Percentiles rank a stretch among this genome's conserved stretches.
Conservation (phyloP, 1,140 invertebrate genomes). For the Planococcus citri region DNA sequence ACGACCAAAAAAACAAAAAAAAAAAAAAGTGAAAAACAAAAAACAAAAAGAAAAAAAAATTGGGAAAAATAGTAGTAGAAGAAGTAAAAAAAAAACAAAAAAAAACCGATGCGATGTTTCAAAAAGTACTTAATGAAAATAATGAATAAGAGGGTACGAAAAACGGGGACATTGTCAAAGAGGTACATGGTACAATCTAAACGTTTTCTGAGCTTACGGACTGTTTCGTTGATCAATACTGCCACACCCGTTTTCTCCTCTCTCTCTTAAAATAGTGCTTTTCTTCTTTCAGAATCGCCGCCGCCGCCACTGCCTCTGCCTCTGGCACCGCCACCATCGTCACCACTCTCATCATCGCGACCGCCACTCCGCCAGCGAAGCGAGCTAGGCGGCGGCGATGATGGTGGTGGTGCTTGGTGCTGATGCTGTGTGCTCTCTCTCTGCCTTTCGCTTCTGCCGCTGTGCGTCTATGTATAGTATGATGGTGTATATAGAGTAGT, state of each 20-base stretch:
- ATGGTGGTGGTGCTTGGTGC: too few relatives aligned
- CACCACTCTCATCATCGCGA: too few relatives aligned
- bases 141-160: background rate
- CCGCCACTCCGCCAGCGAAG: too few relatives aligned
- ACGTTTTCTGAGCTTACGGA: conserved; percentile 16
- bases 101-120: background rate
- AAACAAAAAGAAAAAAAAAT: too few relatives aligned
- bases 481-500: too few relatives aligned
- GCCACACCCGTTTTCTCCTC: conserved; percentile 19
- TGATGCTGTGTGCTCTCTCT: too few relatives aligned
- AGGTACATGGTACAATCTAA: conserved; percentile 10
- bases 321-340: background rate
- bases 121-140: background rate
- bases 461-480: too few relatives aligned
- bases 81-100: background rate
- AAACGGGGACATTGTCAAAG: conserved; percentile 1
- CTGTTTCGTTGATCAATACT: conserved; percentile 18
- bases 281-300: background rate
- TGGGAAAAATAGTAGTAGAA: background rate
- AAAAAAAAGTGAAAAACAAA: too few relatives aligned
- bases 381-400: too few relatives aligned
- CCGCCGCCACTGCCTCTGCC: background rate
- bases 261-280: conserved; percentile 13
- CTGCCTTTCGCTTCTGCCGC: too few relatives aligned
- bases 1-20: too few relatives aligned